phyloP scores from a whole-genome alignment of 2,888 invertebrate species.

The Scaptomyza flava region DNA sequence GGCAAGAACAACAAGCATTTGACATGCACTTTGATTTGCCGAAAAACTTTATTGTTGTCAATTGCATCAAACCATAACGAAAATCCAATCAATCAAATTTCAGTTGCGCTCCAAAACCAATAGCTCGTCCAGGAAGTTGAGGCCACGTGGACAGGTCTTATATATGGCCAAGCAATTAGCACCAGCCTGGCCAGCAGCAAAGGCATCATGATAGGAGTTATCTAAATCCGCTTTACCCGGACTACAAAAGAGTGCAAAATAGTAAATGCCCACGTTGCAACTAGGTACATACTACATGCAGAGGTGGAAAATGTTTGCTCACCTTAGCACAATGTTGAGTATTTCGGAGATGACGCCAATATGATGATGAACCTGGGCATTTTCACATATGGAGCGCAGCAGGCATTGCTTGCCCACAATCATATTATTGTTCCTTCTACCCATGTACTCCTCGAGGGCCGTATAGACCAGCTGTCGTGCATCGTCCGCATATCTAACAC shows the following conservation, averaged over 20 bases:
- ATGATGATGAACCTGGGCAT: slow-evolving; percentile 78
- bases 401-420: slow-evolving; percentile 73
- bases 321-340: slow-evolving; percentile 79
- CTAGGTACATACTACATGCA: neutral
- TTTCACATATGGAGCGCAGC: slow-evolving; percentile 81
- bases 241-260: slow-evolving; percentile 41
- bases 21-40: slow-evolving; percentile 71
- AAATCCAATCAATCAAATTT: slow-evolving; percentile 83
- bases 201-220: slow-evolving; percentile 87
- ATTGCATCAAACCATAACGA: slow-evolving; percentile 36
- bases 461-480: slow-evolving; percentile 78
- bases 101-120: slow-evolving; percentile 59
- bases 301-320: slow-evolving; percentile 36
- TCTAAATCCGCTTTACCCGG: slow-evolving; percentile 85
- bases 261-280: neutral
- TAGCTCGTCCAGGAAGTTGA: slow-evolving; percentile 86
- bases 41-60: slow-evolving; percentile 60
- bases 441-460: slow-evolving; percentile 77
- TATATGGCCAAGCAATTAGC: slow-evolving; percentile 88
- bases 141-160: slow-evolving; percentile 87
- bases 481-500: slow-evolving; percentile 69
- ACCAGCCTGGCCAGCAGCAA: slow-evolving; percentile 87
- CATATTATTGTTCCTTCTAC: slow-evolving; percentile 42
- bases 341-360: slow-evolving; percentile 77
- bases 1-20: slow-evolving; percentile 59